Evolutionary conservation across 2,888 invertebrate species (phyloP).

Genomic region (Incurvaria masculella): DNA sequence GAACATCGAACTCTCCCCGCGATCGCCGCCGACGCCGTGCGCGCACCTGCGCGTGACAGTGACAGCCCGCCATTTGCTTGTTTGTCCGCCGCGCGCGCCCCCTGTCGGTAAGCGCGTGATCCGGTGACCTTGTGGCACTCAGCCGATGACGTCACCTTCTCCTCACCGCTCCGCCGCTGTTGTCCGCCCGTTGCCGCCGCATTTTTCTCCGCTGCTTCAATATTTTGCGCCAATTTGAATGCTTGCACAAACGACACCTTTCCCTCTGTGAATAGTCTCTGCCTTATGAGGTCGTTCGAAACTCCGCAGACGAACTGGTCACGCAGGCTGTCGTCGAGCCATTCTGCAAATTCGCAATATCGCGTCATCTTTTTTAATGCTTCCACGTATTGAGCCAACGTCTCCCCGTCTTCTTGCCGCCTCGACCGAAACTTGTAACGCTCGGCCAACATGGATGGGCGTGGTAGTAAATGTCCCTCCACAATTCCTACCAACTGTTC

Average conservation of each 20-base stretch:
- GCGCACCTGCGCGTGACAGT: too few species aligned
- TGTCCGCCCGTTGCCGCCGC: conserved; percentile 12
- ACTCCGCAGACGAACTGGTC: conserved; percentile 6
- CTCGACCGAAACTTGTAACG: conserved; percentile 1
- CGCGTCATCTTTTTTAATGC: not conserved
- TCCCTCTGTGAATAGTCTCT: conserved; percentile 2
- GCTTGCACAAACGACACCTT: not conserved
- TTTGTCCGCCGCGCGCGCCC: too few species aligned
- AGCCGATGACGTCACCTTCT: too few species aligned
- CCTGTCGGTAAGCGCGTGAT: too few species aligned
- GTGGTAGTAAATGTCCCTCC: too few species aligned
- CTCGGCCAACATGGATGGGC: conserved; percentile 4
- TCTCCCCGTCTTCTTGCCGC: not conserved
- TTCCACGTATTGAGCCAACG: not conserved
- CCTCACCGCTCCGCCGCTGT: too few species aligned
- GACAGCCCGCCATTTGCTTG: too few species aligned
- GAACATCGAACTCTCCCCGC: too few species aligned
- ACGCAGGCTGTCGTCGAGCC: conserved; percentile 1
- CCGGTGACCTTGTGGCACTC: too few species aligned
- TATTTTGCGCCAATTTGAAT: not conserved
- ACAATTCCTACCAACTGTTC: too few species aligned
- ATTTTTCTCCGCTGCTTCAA: conserved; percentile 13
- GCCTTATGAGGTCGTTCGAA: not conserved
- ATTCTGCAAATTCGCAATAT: not conserved
- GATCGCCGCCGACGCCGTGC: too few species aligned